Evolutionary conservation across 2,113 vertebrate genomes (phyloP).

Genomic region (Romanogobio albipinnatus): DNA sequence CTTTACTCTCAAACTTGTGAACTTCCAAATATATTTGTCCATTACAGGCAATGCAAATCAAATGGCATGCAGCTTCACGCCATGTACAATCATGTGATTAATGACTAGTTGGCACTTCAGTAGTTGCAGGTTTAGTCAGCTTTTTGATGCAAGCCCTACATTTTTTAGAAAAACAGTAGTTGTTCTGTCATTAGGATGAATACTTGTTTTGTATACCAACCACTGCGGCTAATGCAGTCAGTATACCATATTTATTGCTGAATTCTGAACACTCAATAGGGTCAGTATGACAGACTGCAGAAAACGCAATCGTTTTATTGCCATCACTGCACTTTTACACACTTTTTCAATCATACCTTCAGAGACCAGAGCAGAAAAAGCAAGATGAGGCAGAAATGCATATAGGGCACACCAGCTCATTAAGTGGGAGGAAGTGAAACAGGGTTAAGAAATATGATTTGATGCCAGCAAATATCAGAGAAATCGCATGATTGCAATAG

Average conservation of each 20-base stretch:
- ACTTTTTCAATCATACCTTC: constrained; percentile 30
- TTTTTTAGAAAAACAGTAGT: background rate
- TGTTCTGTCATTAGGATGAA: constrained; percentile 1
- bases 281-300: background rate
- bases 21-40: background rate
- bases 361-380: constrained; percentile 7
- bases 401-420: constrained; percentile 8
- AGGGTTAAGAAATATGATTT: background rate
- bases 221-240: background rate
- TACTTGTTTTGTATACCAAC: background rate
- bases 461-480: background rate
- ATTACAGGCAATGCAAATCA: background rate
- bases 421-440: background rate
- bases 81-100: background rate
- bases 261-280: constrained; percentile 10
- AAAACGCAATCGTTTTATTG: constrained; percentile 30
- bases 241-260: constrained; percentile 4
- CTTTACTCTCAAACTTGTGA: background rate
- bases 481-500: constrained; percentile 7
- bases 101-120: background rate
- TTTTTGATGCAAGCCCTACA: background rate
- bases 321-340: constrained; percentile 29
- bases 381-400: constrained; percentile 23
- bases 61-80: background rate
- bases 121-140: background rate